phyloP scores from a whole-genome alignment of 2,888 invertebrate genomes.

The Brachypalpus laphriformis region DNA sequence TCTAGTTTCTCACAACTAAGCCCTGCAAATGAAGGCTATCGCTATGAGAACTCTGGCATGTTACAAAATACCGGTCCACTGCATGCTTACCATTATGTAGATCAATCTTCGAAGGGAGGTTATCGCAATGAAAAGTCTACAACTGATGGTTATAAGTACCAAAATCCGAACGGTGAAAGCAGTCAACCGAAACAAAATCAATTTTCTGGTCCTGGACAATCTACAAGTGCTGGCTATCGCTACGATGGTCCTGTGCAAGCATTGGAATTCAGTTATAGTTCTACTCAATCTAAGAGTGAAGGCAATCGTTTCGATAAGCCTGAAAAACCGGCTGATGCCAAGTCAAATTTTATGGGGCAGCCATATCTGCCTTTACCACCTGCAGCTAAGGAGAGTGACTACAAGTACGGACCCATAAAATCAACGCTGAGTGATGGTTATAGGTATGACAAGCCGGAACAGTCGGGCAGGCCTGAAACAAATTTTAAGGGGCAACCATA shows the following conservation, averaged over 20 bases:
- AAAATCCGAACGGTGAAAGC: neutral
- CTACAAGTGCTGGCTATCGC: neutral
- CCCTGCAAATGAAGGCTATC: conserved; percentile 7
- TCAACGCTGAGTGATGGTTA: neutral
- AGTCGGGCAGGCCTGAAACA: neutral
- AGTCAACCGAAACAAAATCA: neutral
- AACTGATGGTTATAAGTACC: neutral
- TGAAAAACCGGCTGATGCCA: neutral
- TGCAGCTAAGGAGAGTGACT: neutral
- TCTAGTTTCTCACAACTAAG: neutral
- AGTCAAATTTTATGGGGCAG: neutral
- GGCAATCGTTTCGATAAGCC: neutral
- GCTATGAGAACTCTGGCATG: neutral
- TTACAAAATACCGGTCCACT: neutral
- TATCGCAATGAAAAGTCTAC: neutral
- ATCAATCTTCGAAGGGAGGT: neutral
- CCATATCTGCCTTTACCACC: neutral
- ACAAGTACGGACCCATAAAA: neutral
- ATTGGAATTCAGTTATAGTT: neutral
- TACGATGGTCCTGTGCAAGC: neutral
- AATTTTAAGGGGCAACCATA: too few species aligned
- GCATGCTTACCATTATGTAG: neutral
- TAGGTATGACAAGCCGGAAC: conserved; percentile 3
- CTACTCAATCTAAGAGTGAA: neutral
- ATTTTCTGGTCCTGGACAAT: neutral